These are phyloP conservation scores for Oceanodroma tethys DNA, from an alignment of 2,113 vertebrate genomes.

Conservation along the genomic window DNA sequence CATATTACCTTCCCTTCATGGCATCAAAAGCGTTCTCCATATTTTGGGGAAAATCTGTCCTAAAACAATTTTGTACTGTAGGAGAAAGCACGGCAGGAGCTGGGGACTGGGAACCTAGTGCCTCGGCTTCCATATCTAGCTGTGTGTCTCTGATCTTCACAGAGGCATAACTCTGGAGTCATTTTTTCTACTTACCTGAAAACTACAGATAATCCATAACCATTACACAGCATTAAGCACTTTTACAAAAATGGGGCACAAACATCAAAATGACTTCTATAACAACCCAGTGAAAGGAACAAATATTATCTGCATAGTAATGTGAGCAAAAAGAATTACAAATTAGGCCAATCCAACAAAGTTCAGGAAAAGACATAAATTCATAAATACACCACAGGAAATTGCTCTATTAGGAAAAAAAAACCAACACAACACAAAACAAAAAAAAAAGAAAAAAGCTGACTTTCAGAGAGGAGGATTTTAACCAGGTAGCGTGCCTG, in stretches of 20 bases:
- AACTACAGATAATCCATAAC: slow-evolving; percentile 4
- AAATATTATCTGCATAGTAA: neutral
- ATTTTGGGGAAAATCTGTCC: neutral
- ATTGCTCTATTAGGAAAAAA: neutral
- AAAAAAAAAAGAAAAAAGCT: neutral
- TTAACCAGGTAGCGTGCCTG: neutral
- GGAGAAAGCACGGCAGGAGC: neutral
- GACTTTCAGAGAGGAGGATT: neutral
- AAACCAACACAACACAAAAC: no score
- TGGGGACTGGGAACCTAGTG: neutral
- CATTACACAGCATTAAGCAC: neutral
- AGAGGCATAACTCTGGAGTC: neutral
- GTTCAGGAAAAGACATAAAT: neutral
- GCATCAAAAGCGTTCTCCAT: neutral
- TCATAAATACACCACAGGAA: neutral
- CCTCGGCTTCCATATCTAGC: neutral
- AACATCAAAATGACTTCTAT: neutral
- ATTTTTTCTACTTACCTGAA: slow-evolving; percentile 2
- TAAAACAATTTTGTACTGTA: neutral
- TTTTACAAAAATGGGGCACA: neutral
- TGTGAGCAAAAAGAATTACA: neutral
- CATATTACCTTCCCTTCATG: neutral
- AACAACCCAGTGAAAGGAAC: neutral
- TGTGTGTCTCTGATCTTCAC: neutral
- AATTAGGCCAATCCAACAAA: neutral